These are phyloP conservation scores for Melanchra persicariae DNA, from an alignment of 2,888 invertebrate species.

Conservation along the genomic window DNA sequence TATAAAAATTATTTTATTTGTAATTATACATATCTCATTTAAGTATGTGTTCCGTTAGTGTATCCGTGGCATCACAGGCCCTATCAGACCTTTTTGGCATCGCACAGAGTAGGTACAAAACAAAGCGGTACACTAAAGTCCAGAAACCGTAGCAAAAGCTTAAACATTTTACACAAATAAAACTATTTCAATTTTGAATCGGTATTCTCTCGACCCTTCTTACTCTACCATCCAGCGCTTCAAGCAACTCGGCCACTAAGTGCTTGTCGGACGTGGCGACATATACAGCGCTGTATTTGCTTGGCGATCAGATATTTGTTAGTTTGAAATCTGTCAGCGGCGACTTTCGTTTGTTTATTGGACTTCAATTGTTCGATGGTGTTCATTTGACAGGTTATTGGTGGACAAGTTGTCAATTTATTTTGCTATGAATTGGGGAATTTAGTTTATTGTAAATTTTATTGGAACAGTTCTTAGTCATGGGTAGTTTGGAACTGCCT, in stretches of 20 bases:
- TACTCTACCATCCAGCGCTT: slow-evolving; percentile 65
- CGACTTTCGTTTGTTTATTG: slow-evolving; percentile 55
- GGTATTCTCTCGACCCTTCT: slow-evolving; percentile 38
- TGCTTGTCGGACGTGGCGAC: slow-evolving; percentile 75
- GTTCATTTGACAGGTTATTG: slow-evolving; percentile 49
- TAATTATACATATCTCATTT: too few relatives aligned
- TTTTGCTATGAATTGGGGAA: slow-evolving; percentile 1
- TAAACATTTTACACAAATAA: slow-evolving; percentile 43
- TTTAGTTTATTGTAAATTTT: neutral
- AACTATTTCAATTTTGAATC: slow-evolving; percentile 44
- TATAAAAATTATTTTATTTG: too few relatives aligned
- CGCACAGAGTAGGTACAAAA: too few relatives aligned
- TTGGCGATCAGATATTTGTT: slow-evolving; percentile 63
- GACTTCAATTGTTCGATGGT: slow-evolving; percentile 51
- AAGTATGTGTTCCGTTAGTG: too few relatives aligned
- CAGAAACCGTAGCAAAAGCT: slow-evolving; percentile 11
- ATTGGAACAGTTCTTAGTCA: neutral
- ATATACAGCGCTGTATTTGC: slow-evolving; percentile 72
- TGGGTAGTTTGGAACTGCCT: too few relatives aligned
- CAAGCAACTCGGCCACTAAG: slow-evolving; percentile 81
- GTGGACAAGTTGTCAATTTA: slow-evolving; percentile 54
- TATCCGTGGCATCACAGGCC: too few relatives aligned
- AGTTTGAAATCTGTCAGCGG: slow-evolving; percentile 58
- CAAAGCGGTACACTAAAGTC: neutral
- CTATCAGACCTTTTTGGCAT: too few relatives aligned